Evolutionary conservation across 1,140 invertebrate species (phyloP).

Genomic region (Ceratina calcarata): DNA sequence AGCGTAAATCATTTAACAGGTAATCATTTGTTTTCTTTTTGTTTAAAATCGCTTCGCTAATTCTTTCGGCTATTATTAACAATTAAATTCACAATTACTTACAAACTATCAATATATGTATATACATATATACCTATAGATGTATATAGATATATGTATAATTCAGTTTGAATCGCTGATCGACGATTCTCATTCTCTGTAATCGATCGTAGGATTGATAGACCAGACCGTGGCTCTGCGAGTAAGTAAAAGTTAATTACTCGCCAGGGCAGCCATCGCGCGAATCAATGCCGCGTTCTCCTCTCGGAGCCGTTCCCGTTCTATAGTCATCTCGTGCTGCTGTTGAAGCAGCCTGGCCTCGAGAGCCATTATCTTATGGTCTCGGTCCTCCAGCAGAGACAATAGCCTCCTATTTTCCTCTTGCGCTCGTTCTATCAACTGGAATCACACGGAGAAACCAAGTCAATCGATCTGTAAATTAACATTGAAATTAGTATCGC

Average conservation of each 20-base stretch:
- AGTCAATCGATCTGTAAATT: neutral
- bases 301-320: conserved; percentile 79
- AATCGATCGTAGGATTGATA: conserved; percentile 32
- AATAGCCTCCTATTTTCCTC: conserved; percentile 82
- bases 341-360: conserved; percentile 76
- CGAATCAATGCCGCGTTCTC: conserved; percentile 81
- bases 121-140: conserved; percentile 20
- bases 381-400: conserved; percentile 81
- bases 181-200: conserved; percentile 7
- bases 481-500: neutral
- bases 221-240: conserved; percentile 1
- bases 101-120: conserved; percentile 47
- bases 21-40: neutral
- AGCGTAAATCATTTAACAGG: conserved; percentile 17
- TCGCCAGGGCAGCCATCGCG: conserved; percentile 79
- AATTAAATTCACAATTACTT: conserved; percentile 47
- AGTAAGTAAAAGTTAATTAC: conserved; percentile 71
- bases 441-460: neutral
- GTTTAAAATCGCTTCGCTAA: conserved; percentile 23
- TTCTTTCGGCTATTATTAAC: conserved; percentile 39
- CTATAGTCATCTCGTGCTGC: conserved; percentile 78
- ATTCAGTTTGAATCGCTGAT: conserved; percentile 10
- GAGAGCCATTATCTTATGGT: conserved; percentile 81
- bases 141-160: neutral
- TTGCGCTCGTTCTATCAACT: conserved; percentile 81